Conservation (phyloP, 2,888 invertebrate genomes). For the Agrotis segetum region DNA sequence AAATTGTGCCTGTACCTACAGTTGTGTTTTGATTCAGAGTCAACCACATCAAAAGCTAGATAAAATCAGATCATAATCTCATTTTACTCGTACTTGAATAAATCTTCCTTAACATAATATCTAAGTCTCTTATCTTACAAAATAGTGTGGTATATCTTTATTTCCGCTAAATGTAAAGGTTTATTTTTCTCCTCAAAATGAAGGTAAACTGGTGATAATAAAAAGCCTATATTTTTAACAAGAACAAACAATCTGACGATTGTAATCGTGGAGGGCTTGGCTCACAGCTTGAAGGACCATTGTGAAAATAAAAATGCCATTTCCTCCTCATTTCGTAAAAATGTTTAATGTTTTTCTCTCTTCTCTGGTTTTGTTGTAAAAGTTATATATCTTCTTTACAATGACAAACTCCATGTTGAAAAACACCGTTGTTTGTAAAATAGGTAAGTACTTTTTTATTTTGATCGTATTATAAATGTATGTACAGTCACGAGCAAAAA, state of each 20-base stretch:
- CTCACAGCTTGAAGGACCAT: conserved; percentile 24
- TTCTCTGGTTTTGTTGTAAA: conserved; percentile 1
- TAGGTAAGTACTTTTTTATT: not conserved
- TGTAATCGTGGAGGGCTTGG: conserved; percentile 22
- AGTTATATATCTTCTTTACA: conserved; percentile 1
- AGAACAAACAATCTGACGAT: conserved; percentile 26
- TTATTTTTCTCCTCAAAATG: conserved; percentile 10
- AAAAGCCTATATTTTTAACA: conserved; percentile 28
- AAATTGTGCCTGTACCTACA: not conserved
- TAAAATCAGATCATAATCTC: not conserved
- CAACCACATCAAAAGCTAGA: not conserved
- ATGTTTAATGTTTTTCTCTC: not conserved
- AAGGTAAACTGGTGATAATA: conserved; percentile 49
- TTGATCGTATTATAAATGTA: not conserved
- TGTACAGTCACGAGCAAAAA: no score
- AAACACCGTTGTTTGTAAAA: not conserved
- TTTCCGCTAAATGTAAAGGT: conserved; percentile 28
- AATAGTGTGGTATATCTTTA: not conserved
- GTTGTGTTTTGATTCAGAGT: not conserved
- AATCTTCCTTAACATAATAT: not conserved
- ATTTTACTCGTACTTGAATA: not conserved
- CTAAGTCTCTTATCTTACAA: not conserved
- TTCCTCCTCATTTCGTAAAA: conserved; percentile 7
- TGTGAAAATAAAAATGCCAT: conserved; percentile 29
- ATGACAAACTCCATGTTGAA: not conserved